Evolutionary conservation across 2,888 invertebrate species (phyloP), one percentile per base, ranked within the genome.

Genomic region (Eupithecia abbreviata): DNA sequence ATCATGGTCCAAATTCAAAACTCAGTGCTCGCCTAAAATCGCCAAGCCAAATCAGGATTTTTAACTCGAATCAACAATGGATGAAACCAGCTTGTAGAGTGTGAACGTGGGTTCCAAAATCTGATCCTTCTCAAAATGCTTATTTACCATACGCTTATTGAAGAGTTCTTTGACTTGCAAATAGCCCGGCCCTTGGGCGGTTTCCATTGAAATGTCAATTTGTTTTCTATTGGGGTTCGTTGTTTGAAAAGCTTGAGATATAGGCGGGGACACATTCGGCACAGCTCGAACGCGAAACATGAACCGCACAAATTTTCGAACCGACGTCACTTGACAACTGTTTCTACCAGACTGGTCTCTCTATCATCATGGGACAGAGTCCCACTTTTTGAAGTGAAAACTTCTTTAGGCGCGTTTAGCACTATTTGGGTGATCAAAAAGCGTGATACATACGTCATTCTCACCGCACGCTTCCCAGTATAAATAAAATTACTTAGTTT

Each of bases 151-250:
- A 92, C 89, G 90, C 88, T 91, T 93, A 92, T 93, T 92, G 94
- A 91, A 87, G 90, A 92, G 89, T 90, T 87, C 92, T 93, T 95
- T 94, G 94, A 94, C 93, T 94, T 94, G 94, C 93, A 94, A 95
- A 94, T 94, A 88, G 85, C 87, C 83, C 80, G 87, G 90, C 90
- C 92, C 89, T 89, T 88, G 89, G 90, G 89, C 89, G 89, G 87
- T 87, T 87, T 58, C 92, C 87, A 94, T 94, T 93, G 92, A 94
- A 93, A 93, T 91, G 94, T 93, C 94, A 94, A 94, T 94, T 94
- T 94, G 93, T 95, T 94, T 93, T 93, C 93, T 92, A 92, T 93
- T 90, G 92, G 92, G 92, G 91, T 90, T 81, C 77, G 80, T 81
- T 83, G 84, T 85, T 85, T 83, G 79, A 81, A 77, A 78, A 79